A percentile compares a stretch with the other conserved stretches of the same genome.
phyloP scores from a whole-genome alignment of 2,888 invertebrate species.

The Standfussiana lucernea region DNA sequence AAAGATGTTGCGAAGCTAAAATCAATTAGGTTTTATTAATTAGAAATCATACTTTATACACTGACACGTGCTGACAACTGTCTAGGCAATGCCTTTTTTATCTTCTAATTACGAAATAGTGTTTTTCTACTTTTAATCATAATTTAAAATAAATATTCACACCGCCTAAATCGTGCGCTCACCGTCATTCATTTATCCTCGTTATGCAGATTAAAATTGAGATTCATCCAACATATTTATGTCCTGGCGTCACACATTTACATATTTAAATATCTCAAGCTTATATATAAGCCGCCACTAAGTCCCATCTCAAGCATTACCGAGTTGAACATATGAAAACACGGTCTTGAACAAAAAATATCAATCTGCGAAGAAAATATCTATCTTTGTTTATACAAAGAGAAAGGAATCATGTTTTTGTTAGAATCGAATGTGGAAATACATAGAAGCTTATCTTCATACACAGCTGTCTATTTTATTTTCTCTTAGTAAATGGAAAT shows the following conservation, averaged over 20 bases:
- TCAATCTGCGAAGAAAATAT: slow-evolving; percentile 19
- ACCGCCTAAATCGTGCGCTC: not conserved
- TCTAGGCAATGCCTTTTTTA: not conserved
- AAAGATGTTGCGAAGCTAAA: not conserved
- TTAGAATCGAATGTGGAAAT: slow-evolving; percentile 27
- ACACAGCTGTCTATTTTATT: slow-evolving; percentile 4
- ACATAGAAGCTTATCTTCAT: not conserved
- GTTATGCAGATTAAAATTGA: slow-evolving; percentile 68
- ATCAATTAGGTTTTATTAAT: not conserved
- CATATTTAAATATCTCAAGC: slow-evolving; percentile 54
- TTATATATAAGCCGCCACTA: slow-evolving; percentile 40
- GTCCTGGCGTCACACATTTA: slow-evolving; percentile 56
- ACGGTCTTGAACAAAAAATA: slow-evolving; percentile 25
- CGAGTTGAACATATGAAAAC: slow-evolving; percentile 21
- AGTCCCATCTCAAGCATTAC: slow-evolving; percentile 20
- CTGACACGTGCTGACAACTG: not conserved
- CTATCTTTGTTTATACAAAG: slow-evolving; percentile 5
- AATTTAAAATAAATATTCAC: not conserved
- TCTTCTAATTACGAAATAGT: not conserved
- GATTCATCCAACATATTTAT: slow-evolving; percentile 67
- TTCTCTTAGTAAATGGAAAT: slow-evolving; percentile 21
- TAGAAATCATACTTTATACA: not conserved
- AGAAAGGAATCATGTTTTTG: slow-evolving; percentile 23
- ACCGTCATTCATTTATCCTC: slow-evolving; percentile 35
- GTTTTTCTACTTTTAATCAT: not conserved